Evolutionary conservation across 1,140 invertebrate species (phyloP), one percentile per base, ranked within the genome.

Genomic region (Adelges cooleyi): DNA sequence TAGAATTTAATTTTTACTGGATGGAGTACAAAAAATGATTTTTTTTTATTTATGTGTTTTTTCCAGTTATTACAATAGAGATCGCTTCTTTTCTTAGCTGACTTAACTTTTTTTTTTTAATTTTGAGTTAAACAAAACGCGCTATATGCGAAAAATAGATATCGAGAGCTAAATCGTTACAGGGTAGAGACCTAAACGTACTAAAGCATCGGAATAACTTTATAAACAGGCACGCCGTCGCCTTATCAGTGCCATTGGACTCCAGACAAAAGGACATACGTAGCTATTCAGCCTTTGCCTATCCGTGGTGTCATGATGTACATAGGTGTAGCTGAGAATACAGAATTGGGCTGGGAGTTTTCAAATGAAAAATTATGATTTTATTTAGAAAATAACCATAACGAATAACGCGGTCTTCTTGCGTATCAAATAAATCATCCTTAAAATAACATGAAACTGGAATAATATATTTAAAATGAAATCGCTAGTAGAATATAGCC

Each of bases 241-340:
- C 52, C 52, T 5, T 56, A 56, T 27, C 50, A 74, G 65, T 73
- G 73, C 36, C 71, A 73, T 33, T 79, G 78, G 78, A 78, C 77
- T 0, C 51, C 68, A 9, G 77, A 79, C 68, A 73, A 74, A 53
- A 70, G 73, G 59, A 78, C 76, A 2, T 79, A 79, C 66, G 73
- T 77, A 5, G 77, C 78, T 1, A 72, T 74, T 6, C 77, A 78
- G 68, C 74, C 76, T 11, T 66, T 79, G 36, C 77, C 77, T 3
- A 75, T 75, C 36, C 67, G 70, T 65, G 78, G 77, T 2, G 74
- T 75, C 20, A 68, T 79, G 15, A 72, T 79, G 38, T 79, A 79
- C 66, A 76, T 79, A 74, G 78, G 77, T 5, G 74, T 77, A 2
- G 68, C 77, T 0, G 76, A 75, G 67, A 71, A 75, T 52, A 75